phyloP scores from a whole-genome alignment of 1,140 invertebrate genomes.

The Hycleus cichorii region DNA sequence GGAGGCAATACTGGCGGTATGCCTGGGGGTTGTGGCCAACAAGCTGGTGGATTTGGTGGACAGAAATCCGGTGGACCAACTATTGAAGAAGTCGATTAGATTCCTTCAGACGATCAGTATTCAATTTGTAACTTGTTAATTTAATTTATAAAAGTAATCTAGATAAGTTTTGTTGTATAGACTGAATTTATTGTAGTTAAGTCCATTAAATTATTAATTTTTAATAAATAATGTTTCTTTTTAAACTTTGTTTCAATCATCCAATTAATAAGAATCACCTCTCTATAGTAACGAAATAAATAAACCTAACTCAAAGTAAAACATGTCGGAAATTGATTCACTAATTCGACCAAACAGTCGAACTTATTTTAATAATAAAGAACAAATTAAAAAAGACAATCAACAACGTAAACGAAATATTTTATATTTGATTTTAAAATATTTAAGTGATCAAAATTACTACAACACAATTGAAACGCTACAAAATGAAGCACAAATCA shows the following conservation, averaged over 20 bases:
- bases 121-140: too few species aligned
- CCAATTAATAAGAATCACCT: neutral
- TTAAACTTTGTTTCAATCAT: neutral
- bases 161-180: too few species aligned
- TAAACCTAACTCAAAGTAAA: neutral
- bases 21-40: slow-evolving; percentile 35
- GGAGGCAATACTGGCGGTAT: too few species aligned
- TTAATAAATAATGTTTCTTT: too few species aligned
- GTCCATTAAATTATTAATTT: too few species aligned
- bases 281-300: neutral
- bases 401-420: slow-evolving; percentile 64
- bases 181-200: too few species aligned
- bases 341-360: slow-evolving; percentile 7
- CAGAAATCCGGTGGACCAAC: slow-evolving; percentile 44
- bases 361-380: slow-evolving; percentile 15
- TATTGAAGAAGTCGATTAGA: slow-evolving; percentile 67
- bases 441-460: slow-evolving; percentile 67
- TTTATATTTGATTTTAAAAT: slow-evolving; percentile 69
- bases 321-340: slow-evolving; percentile 2
- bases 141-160: too few species aligned
- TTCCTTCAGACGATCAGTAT: too few species aligned
- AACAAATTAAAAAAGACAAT: slow-evolving; percentile 53
- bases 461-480: slow-evolving; percentile 53
- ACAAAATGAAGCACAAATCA: slow-evolving; percentile 60
- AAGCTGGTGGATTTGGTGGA: slow-evolving; percentile 30